Base-by-base conservation (phyloP, 2,113 vertebrate species). In the Gorsachius goisagi region DNA sequence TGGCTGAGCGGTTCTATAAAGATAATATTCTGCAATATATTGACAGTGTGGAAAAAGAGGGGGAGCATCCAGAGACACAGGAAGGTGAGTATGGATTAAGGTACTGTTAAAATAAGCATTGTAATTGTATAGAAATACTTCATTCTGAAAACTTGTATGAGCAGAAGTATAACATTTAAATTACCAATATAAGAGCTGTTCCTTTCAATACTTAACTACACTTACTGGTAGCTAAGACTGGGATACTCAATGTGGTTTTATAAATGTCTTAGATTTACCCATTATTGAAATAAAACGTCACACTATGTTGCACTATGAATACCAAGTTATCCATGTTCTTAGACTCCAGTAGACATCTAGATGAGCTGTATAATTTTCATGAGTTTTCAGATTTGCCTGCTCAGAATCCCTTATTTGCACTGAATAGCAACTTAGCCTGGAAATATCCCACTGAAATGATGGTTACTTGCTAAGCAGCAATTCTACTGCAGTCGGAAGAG, bases 1-100 rank as follows among this genome's bases (percentile, higher is more conserved):
- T 98, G 95, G 98, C 98, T 15, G 90, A 98, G 86, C 97, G 97
- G 15, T 98, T 98, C 93, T 98, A 97, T 85, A 98, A 98, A 89
- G 95, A 98, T 15, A 97, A 93, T 14, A 97, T 98, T 71, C 85
- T 98, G 59, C 96, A 97, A 9, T 98, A 98, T 92, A 97, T 99
- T 41, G 93, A 97, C 37, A 37, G 59, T 12, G 18, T 97, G 76
- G 94, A 97, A 75, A 96, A 96, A 91, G 96, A 98, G 68, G 49
- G n/a, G 49, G 94, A 96, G 71, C 84, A 91, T 68, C 72, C 69
- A 64, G 91, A 97, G 64, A 68, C 97, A 66, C 94, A 97, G 30
- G 97, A 98, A 95, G 89, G 98, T 98, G 95, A 98, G 98, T 97
- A 32, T 27, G 21, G 41, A 23, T 73, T 23, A n/a, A 67, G n/a